phyloP scores from a whole-genome alignment of 2,888 invertebrate genomes.

The Notodonta dromedarius region DNA sequence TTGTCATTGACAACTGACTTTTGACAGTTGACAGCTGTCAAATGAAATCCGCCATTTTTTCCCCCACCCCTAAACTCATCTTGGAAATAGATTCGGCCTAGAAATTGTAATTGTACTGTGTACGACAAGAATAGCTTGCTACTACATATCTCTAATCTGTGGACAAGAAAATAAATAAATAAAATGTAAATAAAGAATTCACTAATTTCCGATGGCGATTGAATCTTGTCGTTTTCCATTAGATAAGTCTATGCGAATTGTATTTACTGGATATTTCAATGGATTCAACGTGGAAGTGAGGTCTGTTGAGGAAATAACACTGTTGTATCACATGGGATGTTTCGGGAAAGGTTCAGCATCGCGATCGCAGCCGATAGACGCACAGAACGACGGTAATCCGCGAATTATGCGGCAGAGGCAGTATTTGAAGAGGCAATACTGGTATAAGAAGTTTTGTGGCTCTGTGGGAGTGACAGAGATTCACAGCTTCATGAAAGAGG shows the following conservation, averaged over 20 bases:
- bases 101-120: too few relatives aligned
- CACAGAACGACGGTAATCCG: conserved; percentile 62
- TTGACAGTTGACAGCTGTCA: too few relatives aligned
- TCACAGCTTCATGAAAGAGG: conserved; percentile 60
- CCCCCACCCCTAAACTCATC: too few relatives aligned
- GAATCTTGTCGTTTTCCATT: conserved; percentile 75
- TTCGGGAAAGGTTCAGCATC: conserved; percentile 90
- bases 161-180: too few relatives aligned
- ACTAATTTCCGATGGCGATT: conserved; percentile 63
- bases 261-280: conserved; percentile 86
- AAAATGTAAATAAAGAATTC: conserved; percentile 40
- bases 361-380: conserved; percentile 78
- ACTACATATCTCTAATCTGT: too few relatives aligned
- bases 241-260: conserved; percentile 70
- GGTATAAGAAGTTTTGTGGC: conserved; percentile 73
- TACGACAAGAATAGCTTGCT: too few relatives aligned
- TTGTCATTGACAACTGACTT: too few relatives aligned
- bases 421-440: conserved; percentile 83
- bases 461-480: conserved; percentile 41
- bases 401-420: conserved; percentile 85
- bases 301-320: conserved; percentile 83
- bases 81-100: too few relatives aligned
- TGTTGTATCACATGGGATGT: conserved; percentile 88
- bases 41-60: too few relatives aligned
- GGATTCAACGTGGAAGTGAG: conserved; percentile 87